These are phyloP conservation scores for Caenorhabditis latens DNA, from an alignment of 1,140 invertebrate genomes.

Conservation along the genomic window DNA sequence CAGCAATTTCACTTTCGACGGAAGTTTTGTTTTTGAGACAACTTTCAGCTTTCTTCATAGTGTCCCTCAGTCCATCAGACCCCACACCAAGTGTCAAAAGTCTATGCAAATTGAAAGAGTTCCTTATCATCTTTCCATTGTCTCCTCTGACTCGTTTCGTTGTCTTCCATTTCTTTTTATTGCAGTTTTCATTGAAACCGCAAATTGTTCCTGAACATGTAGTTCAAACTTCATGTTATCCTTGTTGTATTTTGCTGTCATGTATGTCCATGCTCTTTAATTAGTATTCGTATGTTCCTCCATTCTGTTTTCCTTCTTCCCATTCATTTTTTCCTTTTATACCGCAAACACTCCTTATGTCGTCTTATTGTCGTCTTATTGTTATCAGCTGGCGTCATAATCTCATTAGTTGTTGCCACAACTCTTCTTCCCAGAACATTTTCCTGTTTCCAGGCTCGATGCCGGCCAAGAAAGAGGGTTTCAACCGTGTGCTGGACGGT, in stretches of 20 bases:
- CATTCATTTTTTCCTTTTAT: conserved; percentile 48
- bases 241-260: conserved; percentile 5
- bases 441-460: conserved; percentile 54
- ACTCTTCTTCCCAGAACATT: not conserved
- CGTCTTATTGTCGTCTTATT: conserved; percentile 6
- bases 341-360: not conserved
- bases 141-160: not conserved
- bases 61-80: not conserved
- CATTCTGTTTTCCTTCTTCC: not conserved
- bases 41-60: not conserved
- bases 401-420: conserved; percentile 35
- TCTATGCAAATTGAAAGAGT: conserved; percentile 12
- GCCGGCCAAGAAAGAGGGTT: conserved; percentile 61
- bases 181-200: not conserved
- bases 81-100: not conserved
- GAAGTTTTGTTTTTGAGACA: not conserved
- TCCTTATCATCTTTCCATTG: conserved; percentile 5
- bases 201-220: not conserved
- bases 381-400: conserved; percentile 29
- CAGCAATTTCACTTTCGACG: not conserved
- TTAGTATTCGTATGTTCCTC: conserved; percentile 12
- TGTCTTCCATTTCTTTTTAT: conserved; percentile 31
- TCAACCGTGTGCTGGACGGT: conserved; percentile 68
- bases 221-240: not conserved
- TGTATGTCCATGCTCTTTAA: not conserved